phyloP scores from a whole-genome alignment of 2,113 vertebrate species.

The Megaceryle maxima region DNA sequence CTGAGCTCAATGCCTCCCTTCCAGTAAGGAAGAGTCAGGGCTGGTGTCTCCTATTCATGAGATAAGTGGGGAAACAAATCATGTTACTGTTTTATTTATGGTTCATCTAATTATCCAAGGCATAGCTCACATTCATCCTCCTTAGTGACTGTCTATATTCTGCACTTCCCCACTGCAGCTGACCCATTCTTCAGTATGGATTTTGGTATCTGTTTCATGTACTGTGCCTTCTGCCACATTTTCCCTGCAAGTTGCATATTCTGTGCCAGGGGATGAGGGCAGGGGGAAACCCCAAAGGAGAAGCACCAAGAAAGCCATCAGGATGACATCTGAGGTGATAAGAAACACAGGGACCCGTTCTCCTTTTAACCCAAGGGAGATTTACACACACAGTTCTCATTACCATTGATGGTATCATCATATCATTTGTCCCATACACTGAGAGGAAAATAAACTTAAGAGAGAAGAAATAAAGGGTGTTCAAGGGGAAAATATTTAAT shows the following conservation, averaged over 20 bases:
- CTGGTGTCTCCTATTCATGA: background rate
- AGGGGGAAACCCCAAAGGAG: background rate
- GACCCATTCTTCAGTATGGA: background rate
- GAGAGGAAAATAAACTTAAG: slow-evolving; percentile 60
- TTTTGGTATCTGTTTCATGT: slow-evolving; percentile 5
- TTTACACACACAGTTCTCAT: slow-evolving; percentile 18
- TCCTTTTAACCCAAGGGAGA: slow-evolving; percentile 1
- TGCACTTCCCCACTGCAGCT: background rate
- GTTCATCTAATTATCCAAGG: slow-evolving; percentile 19
- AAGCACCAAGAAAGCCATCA: background rate
- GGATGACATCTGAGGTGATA: background rate
- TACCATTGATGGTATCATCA: background rate
- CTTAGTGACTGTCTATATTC: background rate
- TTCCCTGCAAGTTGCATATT: background rate
- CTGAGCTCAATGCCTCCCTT: background rate
- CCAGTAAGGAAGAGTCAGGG: background rate
- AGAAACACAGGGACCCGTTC: background rate
- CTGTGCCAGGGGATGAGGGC: background rate
- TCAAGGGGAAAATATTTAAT: slow-evolving; percentile 57
- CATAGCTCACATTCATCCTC: background rate
- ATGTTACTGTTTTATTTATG: slow-evolving; percentile 32
- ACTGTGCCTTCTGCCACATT: background rate
- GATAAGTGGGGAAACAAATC: slow-evolving; percentile 34
- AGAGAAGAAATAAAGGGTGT: slow-evolving; percentile 62
- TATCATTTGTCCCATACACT: slow-evolving; percentile 5